These are phyloP conservation scores for Rhyzopertha dominica DNA, from an alignment of 1,140 invertebrate genomes.

Conservation along the genomic window DNA sequence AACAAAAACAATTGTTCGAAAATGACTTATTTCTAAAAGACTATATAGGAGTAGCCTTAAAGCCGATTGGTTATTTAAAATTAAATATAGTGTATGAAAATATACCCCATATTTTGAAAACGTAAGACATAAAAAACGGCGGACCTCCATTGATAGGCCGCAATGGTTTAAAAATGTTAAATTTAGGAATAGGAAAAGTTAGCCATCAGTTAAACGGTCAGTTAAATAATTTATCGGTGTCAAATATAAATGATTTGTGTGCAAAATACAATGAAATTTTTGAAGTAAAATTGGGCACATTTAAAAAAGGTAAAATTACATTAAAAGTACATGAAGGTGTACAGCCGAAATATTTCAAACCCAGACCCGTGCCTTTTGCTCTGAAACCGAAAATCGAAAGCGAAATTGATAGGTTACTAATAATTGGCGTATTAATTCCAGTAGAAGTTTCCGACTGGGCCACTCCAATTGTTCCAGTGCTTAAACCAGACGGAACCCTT, in stretches of 20 bases:
- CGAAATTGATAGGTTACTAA: conserved; percentile 7
- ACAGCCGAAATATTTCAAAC: conserved; percentile 6
- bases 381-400: conserved; percentile 8
- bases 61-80: no score
- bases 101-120: no score
- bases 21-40: no score
- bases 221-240: neutral
- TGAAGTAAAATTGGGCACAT: neutral
- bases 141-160: conserved; percentile 9
- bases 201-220: no score
- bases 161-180: conserved; percentile 1
- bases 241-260: neutral
- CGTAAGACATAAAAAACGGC: conserved; percentile 3
- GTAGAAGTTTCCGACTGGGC: conserved; percentile 7
- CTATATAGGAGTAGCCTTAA: no score
- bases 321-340: neutral
- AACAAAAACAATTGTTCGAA: no score
- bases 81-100: no score
- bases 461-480: no score
- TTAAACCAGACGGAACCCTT: no score
- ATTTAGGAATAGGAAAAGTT: conserved; percentile 11
- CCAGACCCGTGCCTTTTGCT: conserved; percentile 3
- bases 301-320: neutral
- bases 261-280: neutral
- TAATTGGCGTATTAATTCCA: conserved; percentile 3